These are phyloP conservation scores for Lontra canadensis DNA, from an alignment of 2,113 vertebrate species.

Conservation along the genomic window DNA sequence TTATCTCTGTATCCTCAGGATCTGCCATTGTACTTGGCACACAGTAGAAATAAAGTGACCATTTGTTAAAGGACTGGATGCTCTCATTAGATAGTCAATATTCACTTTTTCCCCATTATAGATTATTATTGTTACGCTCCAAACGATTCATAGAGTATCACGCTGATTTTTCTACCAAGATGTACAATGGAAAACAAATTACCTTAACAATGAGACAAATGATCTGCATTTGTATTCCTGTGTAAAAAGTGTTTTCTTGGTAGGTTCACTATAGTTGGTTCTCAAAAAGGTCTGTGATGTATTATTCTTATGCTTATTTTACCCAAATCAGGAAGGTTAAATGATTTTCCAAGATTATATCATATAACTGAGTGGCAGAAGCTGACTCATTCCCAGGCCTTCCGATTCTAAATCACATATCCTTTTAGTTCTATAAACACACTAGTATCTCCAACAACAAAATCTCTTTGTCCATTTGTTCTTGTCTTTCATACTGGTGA, in stretches of 20 bases:
- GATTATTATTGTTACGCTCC: neutral
- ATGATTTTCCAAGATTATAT: slow-evolving; percentile 22
- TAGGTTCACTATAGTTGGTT: neutral
- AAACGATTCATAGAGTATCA: slow-evolving; percentile 10
- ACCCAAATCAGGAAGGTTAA: neutral
- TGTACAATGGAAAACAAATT: neutral
- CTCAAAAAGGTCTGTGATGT: neutral
- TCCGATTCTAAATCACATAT: neutral
- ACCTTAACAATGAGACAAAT: slow-evolving; percentile 11
- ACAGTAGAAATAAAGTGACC: neutral
- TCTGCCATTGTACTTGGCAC: neutral
- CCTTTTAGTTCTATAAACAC: neutral
- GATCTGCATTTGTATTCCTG: neutral
- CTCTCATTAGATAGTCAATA: neutral
- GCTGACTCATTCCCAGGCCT: neutral
- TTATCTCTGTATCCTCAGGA: neutral
- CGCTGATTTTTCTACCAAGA: neutral
- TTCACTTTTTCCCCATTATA: neutral
- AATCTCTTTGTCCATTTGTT: neutral
- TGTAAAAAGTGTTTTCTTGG: neutral
- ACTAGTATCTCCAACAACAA: neutral
- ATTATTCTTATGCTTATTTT: slow-evolving; percentile 34
- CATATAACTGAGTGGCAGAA: neutral
- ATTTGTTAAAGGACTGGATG: slow-evolving; percentile 1
- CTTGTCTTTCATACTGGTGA: neutral